A percentile compares a stretch with the other conserved stretches of the same genome.
These are phyloP conservation scores for Clarias gariepinus DNA, from an alignment of 2,113 vertebrate genomes.

Conservation along the genomic window DNA sequence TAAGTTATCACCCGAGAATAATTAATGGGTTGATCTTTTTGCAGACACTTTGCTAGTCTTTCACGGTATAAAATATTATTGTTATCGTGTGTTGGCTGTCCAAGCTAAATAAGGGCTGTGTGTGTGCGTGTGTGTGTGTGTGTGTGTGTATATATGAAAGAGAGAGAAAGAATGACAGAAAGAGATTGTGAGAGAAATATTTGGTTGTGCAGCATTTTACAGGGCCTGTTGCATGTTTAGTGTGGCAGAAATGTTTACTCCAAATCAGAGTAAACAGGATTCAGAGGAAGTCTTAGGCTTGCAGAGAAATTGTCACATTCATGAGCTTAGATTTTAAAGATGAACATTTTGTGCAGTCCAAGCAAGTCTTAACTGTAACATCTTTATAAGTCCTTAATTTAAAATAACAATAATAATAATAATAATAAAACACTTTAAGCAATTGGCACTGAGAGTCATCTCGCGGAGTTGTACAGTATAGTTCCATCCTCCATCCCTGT, in stretches of 20 bases:
- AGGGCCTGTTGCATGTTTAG: constrained; percentile 12
- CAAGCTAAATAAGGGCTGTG: background rate
- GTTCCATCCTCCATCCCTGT: background rate
- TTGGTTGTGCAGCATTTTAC: background rate
- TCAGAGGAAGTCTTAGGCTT: constrained; percentile 2
- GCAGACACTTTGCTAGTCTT: constrained; percentile 14
- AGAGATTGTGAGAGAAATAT: background rate
- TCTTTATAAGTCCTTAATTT: too few species aligned
- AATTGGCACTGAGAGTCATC: background rate
- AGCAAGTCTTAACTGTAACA: background rate
- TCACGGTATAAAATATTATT: background rate
- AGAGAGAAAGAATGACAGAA: background rate
- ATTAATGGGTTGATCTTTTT: constrained; percentile 7
- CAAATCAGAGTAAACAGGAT: constrained; percentile 14
- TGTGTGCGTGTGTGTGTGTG: background rate
- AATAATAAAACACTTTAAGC: background rate
- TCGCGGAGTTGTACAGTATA: background rate
- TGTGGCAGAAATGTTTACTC: constrained; percentile 31
- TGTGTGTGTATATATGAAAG: background rate
- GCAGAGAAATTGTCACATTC: background rate
- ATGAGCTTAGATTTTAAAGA: constrained; percentile 16
- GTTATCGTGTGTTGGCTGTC: background rate
- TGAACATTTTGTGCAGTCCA: background rate
- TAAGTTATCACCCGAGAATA: constrained; percentile 14
- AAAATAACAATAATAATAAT: too few species aligned